Conservation (phyloP, 2,113 vertebrate genomes). For the Xiphias gladius region DNA sequence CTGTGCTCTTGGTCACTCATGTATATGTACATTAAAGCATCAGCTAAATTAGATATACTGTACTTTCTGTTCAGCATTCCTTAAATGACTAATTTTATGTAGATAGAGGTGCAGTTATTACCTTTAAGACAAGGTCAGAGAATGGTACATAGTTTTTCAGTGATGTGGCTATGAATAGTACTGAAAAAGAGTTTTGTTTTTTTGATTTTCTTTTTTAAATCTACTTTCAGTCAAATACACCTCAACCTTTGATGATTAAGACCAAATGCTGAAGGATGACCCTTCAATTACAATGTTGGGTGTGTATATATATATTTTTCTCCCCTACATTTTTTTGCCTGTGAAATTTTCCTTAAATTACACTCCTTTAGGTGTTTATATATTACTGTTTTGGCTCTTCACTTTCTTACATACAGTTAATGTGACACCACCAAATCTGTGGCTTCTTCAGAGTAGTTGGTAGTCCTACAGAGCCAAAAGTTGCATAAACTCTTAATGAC, state of each 20-base stretch:
- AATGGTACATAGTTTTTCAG: slow-evolving; percentile 14
- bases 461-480: slow-evolving; percentile 22
- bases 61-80: background rate
- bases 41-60: background rate
- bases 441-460: slow-evolving; percentile 13
- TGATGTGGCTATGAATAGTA: background rate
- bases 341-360: slow-evolving; percentile 11
- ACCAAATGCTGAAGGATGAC: slow-evolving; percentile 74
- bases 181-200: slow-evolving; percentile 8
- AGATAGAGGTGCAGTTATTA: background rate
- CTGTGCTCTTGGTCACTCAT: background rate
- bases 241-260: slow-evolving; percentile 57
- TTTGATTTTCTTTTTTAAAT: slow-evolving; percentile 38
- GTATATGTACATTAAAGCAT: background rate
- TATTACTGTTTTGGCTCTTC: slow-evolving; percentile 47
- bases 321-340: background rate
- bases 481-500: slow-evolving; percentile 6
- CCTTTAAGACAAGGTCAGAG: slow-evolving; percentile 1
- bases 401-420: slow-evolving; percentile 30
- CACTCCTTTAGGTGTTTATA: slow-evolving; percentile 46
- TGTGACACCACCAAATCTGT: slow-evolving; percentile 23
- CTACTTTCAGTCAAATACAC: slow-evolving; percentile 34
- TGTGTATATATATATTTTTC: background rate
- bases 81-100: background rate
- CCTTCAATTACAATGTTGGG: slow-evolving; percentile 16